These are phyloP conservation scores for Corvus cornix DNA, from an alignment of 2,113 vertebrate species.

Conservation along the genomic window DNA sequence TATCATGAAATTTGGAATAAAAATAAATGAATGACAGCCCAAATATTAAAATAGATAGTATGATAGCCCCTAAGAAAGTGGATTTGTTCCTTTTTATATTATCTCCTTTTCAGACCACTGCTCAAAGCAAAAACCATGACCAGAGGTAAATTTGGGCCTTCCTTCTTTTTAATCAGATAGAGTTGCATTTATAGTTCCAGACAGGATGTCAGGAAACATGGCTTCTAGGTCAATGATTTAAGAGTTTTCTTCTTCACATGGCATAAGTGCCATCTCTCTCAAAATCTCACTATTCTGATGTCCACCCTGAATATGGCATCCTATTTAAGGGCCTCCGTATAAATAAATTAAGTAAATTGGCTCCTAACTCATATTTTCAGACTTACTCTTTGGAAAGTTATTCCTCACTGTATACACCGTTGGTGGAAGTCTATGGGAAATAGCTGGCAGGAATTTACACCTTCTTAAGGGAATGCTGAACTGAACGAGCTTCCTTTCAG, in stretches of 20 bases:
- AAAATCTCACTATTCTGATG: background rate
- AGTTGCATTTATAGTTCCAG: background rate
- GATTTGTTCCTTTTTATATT: background rate
- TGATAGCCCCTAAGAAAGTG: background rate
- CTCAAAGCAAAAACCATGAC: background rate
- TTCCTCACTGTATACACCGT: background rate
- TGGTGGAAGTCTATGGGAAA: background rate
- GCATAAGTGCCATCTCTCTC: background rate
- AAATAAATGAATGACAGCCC: background rate
- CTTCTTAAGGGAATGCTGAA: background rate
- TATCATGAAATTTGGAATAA: background rate
- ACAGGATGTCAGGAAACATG: background rate
- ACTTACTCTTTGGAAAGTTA: background rate
- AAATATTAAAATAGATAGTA: background rate
- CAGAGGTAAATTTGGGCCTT: background rate
- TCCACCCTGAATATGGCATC: background rate
- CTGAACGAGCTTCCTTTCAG: background rate
- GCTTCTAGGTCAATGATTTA: background rate
- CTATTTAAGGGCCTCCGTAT: background rate
- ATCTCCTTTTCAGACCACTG: background rate
- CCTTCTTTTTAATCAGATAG: background rate
- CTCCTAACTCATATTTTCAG: background rate
- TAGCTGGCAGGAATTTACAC: background rate
- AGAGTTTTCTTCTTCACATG: background rate
- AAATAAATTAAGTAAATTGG: background rate